Percentiles rank a stretch among this genome's conserved stretches.
Evolutionary conservation across 1,140 invertebrate species (phyloP).

Genomic region (Drosophila willistoni): DNA sequence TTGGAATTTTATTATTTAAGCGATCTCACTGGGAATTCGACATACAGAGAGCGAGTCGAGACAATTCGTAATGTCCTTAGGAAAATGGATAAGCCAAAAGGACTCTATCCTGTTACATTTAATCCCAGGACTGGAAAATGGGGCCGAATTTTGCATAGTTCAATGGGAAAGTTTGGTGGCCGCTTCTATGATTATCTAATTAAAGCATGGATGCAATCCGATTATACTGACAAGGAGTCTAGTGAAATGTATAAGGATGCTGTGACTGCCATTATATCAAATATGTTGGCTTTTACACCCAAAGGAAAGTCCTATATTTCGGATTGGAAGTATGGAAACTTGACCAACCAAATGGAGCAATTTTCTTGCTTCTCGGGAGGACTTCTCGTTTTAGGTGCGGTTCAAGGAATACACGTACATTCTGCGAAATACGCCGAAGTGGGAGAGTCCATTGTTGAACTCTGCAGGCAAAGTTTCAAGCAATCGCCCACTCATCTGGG

Average conservation of each 20-base stretch:
- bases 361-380: conserved; percentile 98
- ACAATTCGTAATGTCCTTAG: conserved; percentile 92
- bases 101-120: conserved; percentile 98
- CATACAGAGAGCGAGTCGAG: conserved; percentile 93
- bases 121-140: conserved; percentile 97
- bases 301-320: conserved; percentile 94
- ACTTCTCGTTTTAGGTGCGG: conserved; percentile 94
- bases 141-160: conserved; percentile 93
- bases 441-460: conserved; percentile 94
- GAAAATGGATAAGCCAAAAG: conserved; percentile 93
- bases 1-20: conserved; percentile 98
- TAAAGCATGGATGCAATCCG: conserved; percentile 97
- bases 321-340: conserved; percentile 94
- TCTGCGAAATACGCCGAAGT: conserved; percentile 92
- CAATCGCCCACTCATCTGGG: conserved; percentile 93
- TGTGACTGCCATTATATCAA: conserved; percentile 89
- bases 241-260: conserved; percentile 96
- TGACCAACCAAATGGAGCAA: conserved; percentile 99
- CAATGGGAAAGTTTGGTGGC: conserved; percentile 94
- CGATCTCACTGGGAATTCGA: conserved; percentile 94
- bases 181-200: conserved; percentile 99
- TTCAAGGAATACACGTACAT: conserved; percentile 85
- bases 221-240: conserved; percentile 89
- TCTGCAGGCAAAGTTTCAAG: conserved; percentile 97
- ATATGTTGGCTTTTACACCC: conserved; percentile 91